phyloP scores from a whole-genome alignment of 1,140 invertebrate species.

The Acyrthosiphon pisum region DNA sequence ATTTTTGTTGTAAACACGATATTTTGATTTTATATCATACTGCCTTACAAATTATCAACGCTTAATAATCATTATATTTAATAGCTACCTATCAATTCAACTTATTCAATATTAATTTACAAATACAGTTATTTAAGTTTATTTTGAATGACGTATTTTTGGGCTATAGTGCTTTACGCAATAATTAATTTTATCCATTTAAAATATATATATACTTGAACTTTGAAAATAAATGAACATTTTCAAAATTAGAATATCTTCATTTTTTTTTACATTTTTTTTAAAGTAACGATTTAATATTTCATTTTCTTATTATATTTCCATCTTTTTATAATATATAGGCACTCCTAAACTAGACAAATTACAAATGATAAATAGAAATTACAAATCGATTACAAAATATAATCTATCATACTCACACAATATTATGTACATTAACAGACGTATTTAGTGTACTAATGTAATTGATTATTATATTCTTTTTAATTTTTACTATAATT shows the following conservation, averaged over 20 bases:
- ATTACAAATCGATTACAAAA: not conserved
- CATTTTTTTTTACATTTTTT: not conserved
- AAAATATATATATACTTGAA: no score
- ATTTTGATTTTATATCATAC: not conserved
- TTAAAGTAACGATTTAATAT: not conserved
- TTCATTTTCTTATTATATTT: not conserved
- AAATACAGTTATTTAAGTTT: not conserved
- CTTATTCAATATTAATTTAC: not conserved
- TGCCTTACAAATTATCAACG: not conserved
- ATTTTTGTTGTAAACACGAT: conserved; percentile 4
- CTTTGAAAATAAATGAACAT: no score
- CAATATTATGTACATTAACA: not conserved
- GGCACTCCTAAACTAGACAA: not conserved
- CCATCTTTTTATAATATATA: not conserved
- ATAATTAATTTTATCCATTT: no score
- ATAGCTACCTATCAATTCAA: not conserved
- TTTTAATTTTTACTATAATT: not conserved
- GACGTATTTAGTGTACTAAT: not conserved
- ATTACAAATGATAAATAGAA: not conserved
- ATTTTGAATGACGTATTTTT: no score
- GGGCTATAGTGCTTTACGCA: no score
- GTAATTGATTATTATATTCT: not conserved
- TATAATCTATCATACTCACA: not conserved
- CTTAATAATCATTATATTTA: not conserved
- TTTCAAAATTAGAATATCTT: no score